Evolutionary conservation across 2,888 invertebrate genomes (phyloP), one percentile per base, ranked within the genome.

Genomic region (Smittia aterrima): DNA sequence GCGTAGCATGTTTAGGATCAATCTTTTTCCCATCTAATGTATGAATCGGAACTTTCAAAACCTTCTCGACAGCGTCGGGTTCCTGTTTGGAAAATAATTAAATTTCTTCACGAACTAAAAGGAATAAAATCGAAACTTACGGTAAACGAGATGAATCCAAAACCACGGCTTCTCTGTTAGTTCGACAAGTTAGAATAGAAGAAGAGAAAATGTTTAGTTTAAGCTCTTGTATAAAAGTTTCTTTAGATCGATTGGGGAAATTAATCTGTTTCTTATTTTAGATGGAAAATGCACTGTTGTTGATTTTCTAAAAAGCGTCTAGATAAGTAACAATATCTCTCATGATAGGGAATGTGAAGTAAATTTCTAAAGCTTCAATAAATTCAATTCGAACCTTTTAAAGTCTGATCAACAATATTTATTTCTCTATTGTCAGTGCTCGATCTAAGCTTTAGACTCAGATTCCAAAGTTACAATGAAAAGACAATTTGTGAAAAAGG

Each of bases 21-120:
- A 95, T 95, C 84, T 95, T 93, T 84, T 95, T 95, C 77, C 95
- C 95, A 83, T 95, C 95, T 78, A 95, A 86, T 72, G 93, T 93
- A 86, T 95, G 94, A 77, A 93, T 92, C 75, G 93, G 93, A 78
- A 94, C 92, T 79, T 93, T 93, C 74, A 95, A 87, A 75, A 95
- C 95, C 85, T 93, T 93, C 84, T 95, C 94, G 77, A 95, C 95
- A 80, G 93, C 92, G 78, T 91, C 88, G 75, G 95, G 92, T 83
- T 95, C 94, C 72, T 71, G 47, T 32, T 32, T 32, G 47, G 11
- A 11, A n/a, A 83, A 93, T 91, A 85, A 95, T 95, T 80, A 20
- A 58, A 22, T 58, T 47, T 58, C 22, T 22, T 18, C n/a, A 2
- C n/a, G 9, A 1, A 67, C 1, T 2, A 18, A 66, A 16, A 6